phyloP scores from a whole-genome alignment of 2,797 vertebrate genomes.

The Euphonia xanthogaster region DNA sequence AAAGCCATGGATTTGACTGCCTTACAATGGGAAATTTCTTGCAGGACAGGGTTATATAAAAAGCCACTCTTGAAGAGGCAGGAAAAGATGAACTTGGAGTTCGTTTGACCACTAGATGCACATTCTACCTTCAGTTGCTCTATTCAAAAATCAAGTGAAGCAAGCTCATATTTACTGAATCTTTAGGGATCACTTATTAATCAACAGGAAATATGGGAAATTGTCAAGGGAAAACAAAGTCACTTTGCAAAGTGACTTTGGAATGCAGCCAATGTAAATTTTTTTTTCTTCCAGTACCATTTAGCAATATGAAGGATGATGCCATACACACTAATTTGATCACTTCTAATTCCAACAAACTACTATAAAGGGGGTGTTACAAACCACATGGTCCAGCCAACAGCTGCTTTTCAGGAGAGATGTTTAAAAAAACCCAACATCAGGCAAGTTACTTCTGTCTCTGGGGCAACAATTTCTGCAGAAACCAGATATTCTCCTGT shows the following conservation, averaged over 20 bases:
- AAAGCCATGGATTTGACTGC: neutral
- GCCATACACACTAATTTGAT: neutral
- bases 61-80: neutral
- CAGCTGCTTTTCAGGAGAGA: neutral
- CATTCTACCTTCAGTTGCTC: neutral
- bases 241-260: neutral
- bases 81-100: neutral
- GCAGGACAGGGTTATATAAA: neutral
- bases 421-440: neutral
- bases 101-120: neutral
- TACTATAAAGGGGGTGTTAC: neutral
- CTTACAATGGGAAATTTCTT: neutral
- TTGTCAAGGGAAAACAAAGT: neutral
- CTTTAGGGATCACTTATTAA: neutral
- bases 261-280: neutral
- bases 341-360: neutral
- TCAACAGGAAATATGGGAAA: neutral
- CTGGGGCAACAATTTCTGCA: constrained; percentile 1
- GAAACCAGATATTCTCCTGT: constrained; percentile 36
- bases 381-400: neutral
- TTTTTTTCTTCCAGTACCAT: neutral
- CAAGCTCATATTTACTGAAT: neutral
- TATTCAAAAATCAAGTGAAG: neutral
- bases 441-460: neutral
- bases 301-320: neutral